Conservation (phyloP, 2,113 vertebrate species). For the Himantopus leucocephalus region DNA sequence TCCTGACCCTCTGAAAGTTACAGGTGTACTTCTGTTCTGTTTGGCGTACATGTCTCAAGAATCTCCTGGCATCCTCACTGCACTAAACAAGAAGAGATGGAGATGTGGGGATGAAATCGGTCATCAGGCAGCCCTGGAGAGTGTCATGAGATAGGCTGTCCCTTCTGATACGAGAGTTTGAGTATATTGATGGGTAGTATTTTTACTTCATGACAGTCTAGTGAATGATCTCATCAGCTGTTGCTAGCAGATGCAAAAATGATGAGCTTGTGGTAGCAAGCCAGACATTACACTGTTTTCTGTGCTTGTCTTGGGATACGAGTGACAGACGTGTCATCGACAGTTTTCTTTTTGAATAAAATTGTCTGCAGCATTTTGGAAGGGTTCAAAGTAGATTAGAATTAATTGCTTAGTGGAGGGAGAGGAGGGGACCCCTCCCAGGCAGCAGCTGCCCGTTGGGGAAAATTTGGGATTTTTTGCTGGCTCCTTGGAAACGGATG, state of each 20-base stretch:
- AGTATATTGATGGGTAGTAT: not conserved
- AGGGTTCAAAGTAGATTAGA: not conserved
- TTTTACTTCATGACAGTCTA: not conserved
- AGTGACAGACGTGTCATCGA: not conserved
- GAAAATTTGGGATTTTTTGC: not conserved
- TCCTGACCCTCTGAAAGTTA: not conserved
- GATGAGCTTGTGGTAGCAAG: not conserved
- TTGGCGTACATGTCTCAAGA: not conserved
- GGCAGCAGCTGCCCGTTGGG: not conserved
- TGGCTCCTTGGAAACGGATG: not conserved
- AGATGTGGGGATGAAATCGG: not conserved
- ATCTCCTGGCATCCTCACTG: not conserved
- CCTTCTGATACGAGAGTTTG: not conserved
- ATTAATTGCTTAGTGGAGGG: not conserved
- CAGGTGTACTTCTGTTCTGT: not conserved
- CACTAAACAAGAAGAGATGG: not conserved
- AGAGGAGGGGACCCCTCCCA: not conserved
- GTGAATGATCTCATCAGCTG: constrained; percentile 1
- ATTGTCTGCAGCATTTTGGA: not conserved
- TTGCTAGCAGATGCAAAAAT: constrained; percentile 25
- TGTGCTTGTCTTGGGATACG: not conserved
- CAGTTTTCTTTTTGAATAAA: not conserved
- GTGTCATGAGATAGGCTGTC: not conserved
- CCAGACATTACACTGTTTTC: not conserved
- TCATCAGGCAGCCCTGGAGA: not conserved